Conservation (phyloP, 2,888 invertebrate genomes). For the Sinelater perroti region DNA sequence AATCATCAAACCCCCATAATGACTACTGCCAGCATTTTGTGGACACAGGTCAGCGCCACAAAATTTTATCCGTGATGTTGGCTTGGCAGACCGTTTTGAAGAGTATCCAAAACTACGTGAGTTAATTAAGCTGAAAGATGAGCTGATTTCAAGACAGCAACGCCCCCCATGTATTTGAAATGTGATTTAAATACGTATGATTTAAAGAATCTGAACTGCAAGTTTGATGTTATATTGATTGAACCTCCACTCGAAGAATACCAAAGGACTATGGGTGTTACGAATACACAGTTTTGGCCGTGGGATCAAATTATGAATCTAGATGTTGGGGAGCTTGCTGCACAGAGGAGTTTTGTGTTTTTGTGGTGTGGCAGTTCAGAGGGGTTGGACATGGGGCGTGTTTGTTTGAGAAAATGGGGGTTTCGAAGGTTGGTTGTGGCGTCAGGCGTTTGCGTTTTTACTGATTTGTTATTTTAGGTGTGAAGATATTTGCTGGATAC, state of each 20-base stretch:
- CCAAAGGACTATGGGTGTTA: constrained; percentile 81
- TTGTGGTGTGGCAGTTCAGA: constrained; percentile 98
- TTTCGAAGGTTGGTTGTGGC: constrained; percentile 82
- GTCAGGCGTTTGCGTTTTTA: constrained; percentile 1
- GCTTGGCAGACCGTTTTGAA: constrained; percentile 94
- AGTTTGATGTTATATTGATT: constrained; percentile 95
- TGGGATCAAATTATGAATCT: constrained; percentile 94
- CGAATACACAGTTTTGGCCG: constrained; percentile 85
- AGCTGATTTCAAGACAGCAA: constrained; percentile 89
- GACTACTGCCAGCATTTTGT: constrained; percentile 99
- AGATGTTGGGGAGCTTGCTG: constrained; percentile 91
- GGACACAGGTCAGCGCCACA: constrained; percentile 96
- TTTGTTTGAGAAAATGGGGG: constrained; percentile 96
- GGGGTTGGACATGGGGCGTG: constrained; percentile 95
- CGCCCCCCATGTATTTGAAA: constrained; percentile 96
- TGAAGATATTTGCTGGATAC: constrained; percentile 99
- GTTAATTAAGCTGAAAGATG: constrained; percentile 93
- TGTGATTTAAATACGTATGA: constrained; percentile 88
- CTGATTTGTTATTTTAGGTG: constrained; percentile 63
- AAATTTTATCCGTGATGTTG: constrained; percentile 97
- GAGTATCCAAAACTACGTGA: constrained; percentile 97
- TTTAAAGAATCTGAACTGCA: constrained; percentile 84
- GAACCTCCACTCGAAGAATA: constrained; percentile 95
- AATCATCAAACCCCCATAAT: constrained; percentile 98
- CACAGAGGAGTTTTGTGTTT: constrained; percentile 93